These are phyloP conservation scores for Standfussiana lucernea DNA, from an alignment of 2,888 invertebrate genomes.

Conservation along the genomic window DNA sequence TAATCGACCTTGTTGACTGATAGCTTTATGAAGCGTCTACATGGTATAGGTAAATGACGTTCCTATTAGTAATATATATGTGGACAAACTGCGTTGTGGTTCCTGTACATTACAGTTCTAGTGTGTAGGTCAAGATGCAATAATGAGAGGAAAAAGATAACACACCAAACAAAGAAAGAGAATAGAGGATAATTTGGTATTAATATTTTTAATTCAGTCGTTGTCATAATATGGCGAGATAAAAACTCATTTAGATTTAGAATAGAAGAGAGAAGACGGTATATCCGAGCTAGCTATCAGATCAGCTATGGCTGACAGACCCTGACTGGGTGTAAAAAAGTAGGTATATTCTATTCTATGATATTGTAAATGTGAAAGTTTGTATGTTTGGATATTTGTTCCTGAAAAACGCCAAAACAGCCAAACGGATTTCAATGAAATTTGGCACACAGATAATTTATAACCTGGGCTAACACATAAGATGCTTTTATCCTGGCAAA, in stretches of 20 bases:
- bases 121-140: neutral
- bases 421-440: neutral
- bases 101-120: neutral
- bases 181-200: neutral
- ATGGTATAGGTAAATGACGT: slow-evolving; percentile 4
- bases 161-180: neutral
- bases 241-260: neutral
- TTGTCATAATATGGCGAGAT: neutral
- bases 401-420: neutral
- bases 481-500: neutral
- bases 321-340: neutral
- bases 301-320: neutral
- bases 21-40: slow-evolving; percentile 59
- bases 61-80: neutral
- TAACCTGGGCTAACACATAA: neutral
- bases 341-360: neutral
- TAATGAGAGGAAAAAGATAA: neutral
- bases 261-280: neutral
- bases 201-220: neutral
- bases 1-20: slow-evolving; percentile 69
- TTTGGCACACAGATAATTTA: neutral
- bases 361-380: neutral
- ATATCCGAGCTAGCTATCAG: neutral
- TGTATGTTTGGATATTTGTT: neutral
- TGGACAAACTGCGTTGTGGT: slow-evolving; percentile 8